Conservation (phyloP, 1,140 invertebrate genomes). For the Platyscapa corneri region DNA sequence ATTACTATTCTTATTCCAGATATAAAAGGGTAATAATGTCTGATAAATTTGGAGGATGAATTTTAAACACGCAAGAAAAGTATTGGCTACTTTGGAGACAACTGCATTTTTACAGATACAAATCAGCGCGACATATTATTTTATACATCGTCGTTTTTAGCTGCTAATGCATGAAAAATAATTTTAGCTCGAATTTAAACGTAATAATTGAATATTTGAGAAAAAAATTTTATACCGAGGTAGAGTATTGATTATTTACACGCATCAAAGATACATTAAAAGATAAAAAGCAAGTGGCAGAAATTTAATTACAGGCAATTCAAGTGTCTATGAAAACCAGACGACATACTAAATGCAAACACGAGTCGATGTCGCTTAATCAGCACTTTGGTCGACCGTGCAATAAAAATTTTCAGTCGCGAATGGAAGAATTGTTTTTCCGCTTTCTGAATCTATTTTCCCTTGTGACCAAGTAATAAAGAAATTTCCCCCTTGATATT, state of each 20-base stretch:
- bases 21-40: neutral
- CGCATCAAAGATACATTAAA: neutral
- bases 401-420: neutral
- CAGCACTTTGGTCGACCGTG: neutral
- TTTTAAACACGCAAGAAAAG: too few species aligned
- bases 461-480: neutral
- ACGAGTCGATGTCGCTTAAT: constrained; percentile 29
- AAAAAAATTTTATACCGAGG: too few species aligned
- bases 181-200: too few species aligned
- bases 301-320: neutral
- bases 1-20: neutral
- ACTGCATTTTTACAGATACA: too few species aligned
- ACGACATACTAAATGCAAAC: neutral
- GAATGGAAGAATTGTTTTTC: neutral
- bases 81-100: too few species aligned
- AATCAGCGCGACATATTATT: too few species aligned
- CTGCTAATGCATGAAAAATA: too few species aligned
- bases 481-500: constrained; percentile 23
- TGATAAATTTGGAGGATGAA: too few species aligned
- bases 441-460: neutral
- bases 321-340: too few species aligned
- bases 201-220: too few species aligned
- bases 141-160: too few species aligned
- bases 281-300: neutral
- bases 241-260: too few species aligned